A percentile compares a stretch with the other conserved stretches of the same genome.
These are phyloP conservation scores for Hymenopus coronatus DNA, from an alignment of 2,888 invertebrate genomes.

Conservation along the genomic window DNA sequence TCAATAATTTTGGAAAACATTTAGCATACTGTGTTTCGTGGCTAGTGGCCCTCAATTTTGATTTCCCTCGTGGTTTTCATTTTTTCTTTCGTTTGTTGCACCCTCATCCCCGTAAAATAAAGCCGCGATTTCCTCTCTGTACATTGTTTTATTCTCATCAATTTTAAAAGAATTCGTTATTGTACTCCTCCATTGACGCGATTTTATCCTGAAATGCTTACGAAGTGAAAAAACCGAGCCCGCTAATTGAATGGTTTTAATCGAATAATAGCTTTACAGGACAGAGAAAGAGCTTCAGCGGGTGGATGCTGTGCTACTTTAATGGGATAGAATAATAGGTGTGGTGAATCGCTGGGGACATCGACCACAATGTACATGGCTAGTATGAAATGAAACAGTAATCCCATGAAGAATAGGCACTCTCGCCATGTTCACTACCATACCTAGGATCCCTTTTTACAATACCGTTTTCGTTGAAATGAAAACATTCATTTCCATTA, in stretches of 20 bases:
- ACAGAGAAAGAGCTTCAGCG: not conserved
- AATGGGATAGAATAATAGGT: not conserved
- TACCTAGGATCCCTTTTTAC: not conserved
- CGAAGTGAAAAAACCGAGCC: not conserved
- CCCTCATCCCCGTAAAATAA: not conserved
- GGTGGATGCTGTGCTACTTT: not conserved
- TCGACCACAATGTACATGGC: not conserved
- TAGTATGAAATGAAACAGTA: not conserved
- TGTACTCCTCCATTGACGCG: not conserved
- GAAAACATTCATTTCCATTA: too few species aligned
- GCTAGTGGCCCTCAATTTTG: not conserved
- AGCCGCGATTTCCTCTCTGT: not conserved
- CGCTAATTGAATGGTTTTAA: not conserved
- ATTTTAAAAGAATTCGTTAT: not conserved
- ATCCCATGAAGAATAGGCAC: not conserved
- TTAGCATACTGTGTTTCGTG: too few species aligned
- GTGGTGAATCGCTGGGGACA: not conserved
- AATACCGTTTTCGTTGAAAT: too few species aligned
- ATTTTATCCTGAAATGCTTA: not conserved
- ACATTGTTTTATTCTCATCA: not conserved
- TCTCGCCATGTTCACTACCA: too few species aligned
- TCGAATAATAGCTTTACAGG: not conserved
- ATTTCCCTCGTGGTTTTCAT: not conserved
- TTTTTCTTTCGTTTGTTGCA: not conserved
- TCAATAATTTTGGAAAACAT: too few species aligned